Evolutionary conservation across 1,140 invertebrate species (phyloP).

Genomic region (Bombus polaris): DNA sequence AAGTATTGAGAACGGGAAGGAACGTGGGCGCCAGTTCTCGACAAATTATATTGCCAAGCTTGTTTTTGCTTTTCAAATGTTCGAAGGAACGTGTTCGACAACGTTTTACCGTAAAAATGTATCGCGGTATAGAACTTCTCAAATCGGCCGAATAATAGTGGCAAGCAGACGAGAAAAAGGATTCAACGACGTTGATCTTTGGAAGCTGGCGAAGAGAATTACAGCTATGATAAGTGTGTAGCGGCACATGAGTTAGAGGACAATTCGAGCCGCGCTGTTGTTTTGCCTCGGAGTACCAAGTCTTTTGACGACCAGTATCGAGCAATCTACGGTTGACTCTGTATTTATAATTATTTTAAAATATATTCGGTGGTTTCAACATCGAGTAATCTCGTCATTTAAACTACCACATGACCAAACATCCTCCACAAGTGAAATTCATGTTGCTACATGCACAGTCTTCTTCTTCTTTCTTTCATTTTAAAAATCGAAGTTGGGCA

Average conservation of each 20-base stretch:
- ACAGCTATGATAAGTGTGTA: not conserved
- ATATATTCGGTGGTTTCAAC: too few species aligned
- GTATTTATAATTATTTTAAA: too few species aligned
- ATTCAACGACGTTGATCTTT: not conserved
- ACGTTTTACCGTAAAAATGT: too few species aligned
- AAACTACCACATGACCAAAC: too few species aligned
- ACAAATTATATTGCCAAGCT: slow-evolving; percentile 34
- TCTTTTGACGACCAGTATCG: too few species aligned
- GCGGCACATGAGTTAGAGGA: too few species aligned
- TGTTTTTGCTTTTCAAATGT: not conserved
- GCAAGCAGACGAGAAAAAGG: not conserved
- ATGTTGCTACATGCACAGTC: not conserved
- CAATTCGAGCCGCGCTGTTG: too few species aligned
- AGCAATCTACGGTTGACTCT: too few species aligned
- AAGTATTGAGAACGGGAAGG: slow-evolving; percentile 26
- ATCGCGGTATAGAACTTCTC: not conserved
- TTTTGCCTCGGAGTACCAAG: too few species aligned
- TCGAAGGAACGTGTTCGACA: not conserved
- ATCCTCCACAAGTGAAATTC: not conserved
- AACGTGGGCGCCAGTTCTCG: slow-evolving; percentile 15
- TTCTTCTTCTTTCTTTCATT: not conserved
- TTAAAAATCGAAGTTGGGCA: not conserved
- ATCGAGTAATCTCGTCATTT: too few species aligned
- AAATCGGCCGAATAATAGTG: not conserved
- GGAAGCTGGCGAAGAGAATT: not conserved